These are phyloP conservation scores for Aromia moschata DNA, from an alignment of 2,888 invertebrate genomes.

Conservation along the genomic window DNA sequence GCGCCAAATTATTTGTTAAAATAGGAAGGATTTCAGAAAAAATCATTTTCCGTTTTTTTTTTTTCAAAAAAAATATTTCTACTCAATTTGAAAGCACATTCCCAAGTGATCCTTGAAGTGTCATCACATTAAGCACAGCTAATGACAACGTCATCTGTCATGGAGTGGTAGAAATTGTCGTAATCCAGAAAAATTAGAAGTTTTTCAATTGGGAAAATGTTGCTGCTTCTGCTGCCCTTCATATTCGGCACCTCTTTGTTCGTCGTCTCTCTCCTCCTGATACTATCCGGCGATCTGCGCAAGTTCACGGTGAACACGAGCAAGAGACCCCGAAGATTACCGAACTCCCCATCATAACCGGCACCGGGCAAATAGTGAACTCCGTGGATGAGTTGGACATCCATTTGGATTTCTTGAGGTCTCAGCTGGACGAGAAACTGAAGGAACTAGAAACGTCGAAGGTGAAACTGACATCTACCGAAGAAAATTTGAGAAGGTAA, in stretches of 20 bases:
- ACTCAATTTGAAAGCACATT: too few species aligned
- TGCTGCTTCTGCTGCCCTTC: conserved; percentile 46
- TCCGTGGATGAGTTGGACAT: conserved; percentile 55
- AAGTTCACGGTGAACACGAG: conserved; percentile 43
- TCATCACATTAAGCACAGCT: too few species aligned
- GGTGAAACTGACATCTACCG: conserved; percentile 43
- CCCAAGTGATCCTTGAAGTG: too few species aligned
- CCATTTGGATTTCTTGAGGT: conserved; percentile 52
- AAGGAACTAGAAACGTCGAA: conserved; percentile 51
- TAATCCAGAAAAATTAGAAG: conserved; percentile 18
- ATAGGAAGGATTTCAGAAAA: too few species aligned
- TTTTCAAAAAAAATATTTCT: too few species aligned
- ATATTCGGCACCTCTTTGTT: conserved; percentile 50
- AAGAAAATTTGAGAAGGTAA: conserved; percentile 53
- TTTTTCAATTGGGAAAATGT: conserved; percentile 31
- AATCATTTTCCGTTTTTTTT: too few species aligned
- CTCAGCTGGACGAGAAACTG: conserved; percentile 52
- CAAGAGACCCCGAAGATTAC: conserved; percentile 38
- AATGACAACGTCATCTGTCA: conserved; percentile 28
- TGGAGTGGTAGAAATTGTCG: conserved; percentile 19
- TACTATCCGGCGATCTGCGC: conserved; percentile 49
- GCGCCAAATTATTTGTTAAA: too few species aligned
- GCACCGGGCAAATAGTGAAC: conserved; percentile 50
- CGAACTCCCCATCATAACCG: conserved; percentile 50
- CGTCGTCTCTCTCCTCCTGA: conserved; percentile 51